These are phyloP conservation scores for Rhinolophus ferrumequinum DNA, from an alignment of 2,113 vertebrate genomes.

Conservation along the genomic window DNA sequence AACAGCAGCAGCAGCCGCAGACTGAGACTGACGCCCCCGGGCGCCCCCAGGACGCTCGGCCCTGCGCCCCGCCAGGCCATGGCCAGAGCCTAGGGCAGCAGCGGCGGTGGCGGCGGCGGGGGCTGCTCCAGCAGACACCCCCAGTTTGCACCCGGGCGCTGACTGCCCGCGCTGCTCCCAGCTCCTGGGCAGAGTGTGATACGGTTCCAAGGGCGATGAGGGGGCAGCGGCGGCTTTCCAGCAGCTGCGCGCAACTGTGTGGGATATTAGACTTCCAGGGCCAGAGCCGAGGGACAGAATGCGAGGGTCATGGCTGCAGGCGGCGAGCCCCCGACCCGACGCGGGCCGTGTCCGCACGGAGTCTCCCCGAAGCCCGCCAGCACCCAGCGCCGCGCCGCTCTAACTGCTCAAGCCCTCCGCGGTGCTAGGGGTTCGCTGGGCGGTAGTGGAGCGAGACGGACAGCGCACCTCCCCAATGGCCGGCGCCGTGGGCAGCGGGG, in stretches of 20 bases:
- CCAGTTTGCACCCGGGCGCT: constrained; percentile 73
- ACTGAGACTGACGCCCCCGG: constrained; percentile 59
- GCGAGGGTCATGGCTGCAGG: constrained; percentile 68
- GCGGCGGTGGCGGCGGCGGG: constrained; percentile 38
- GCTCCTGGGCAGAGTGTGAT: constrained; percentile 57
- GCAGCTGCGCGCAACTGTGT: constrained; percentile 34
- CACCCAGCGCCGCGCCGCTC: constrained; percentile 2
- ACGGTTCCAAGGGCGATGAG: constrained; percentile 64
- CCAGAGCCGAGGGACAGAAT: background rate
- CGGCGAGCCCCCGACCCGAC: constrained; percentile 1
- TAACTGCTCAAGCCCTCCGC: background rate
- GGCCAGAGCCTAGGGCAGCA: constrained; percentile 62
- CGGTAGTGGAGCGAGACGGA: constrained; percentile 69
- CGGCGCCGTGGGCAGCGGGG: background rate
- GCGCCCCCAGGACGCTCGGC: constrained; percentile 44
- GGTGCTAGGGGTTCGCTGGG: constrained; percentile 67
- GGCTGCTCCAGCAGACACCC: constrained; percentile 69
- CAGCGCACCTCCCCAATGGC: constrained; percentile 69
- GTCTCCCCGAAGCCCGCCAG: background rate
- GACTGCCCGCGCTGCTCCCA: constrained; percentile 60
- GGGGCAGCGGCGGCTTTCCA: constrained; percentile 38
- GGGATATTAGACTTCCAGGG: constrained; percentile 37
- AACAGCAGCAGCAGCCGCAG: constrained; percentile 53
- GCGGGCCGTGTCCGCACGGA: background rate
- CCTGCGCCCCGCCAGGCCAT: constrained; percentile 72